These are phyloP conservation scores for Pitangus sulphuratus DNA, from an alignment of 2,797 vertebrate species.

Conservation along the genomic window DNA sequence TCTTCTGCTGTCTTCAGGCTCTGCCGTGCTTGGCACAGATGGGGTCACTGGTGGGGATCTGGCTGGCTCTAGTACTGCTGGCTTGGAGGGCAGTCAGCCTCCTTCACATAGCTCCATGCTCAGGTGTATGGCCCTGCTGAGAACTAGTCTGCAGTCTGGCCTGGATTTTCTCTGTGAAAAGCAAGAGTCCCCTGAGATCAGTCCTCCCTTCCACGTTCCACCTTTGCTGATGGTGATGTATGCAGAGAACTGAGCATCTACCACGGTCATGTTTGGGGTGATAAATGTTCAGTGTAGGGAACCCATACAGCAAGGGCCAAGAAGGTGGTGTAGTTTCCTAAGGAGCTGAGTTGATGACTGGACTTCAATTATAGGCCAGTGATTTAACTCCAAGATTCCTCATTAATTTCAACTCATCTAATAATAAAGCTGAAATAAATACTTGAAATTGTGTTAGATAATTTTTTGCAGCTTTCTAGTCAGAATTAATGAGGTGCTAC, in stretches of 20 bases:
- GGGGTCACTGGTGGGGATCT: background rate
- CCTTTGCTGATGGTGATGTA: background rate
- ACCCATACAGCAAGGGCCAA: background rate
- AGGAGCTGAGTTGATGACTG: background rate
- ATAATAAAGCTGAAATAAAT: constrained; percentile 37
- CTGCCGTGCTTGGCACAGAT: rapidly evolving
- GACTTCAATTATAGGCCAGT: background rate
- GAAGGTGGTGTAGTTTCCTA: background rate
- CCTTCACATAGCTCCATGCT: rapidly evolving
- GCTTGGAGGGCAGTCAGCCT: background rate
- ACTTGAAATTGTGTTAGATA: constrained; percentile 3
- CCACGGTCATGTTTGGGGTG: background rate
- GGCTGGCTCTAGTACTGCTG: rapidly evolving
- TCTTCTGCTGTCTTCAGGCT: background rate
- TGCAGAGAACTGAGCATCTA: background rate
- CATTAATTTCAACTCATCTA: background rate
- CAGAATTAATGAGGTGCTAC: background rate
- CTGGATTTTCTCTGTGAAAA: background rate
- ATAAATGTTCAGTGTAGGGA: background rate
- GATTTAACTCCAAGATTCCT: background rate
- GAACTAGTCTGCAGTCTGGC: background rate
- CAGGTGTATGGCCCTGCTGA: background rate
- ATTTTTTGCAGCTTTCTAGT: background rate
- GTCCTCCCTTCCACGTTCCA: background rate
- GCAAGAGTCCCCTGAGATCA: background rate